These are phyloP conservation scores for Drosophila rellima DNA, from an alignment of 2,888 invertebrate species.

Conservation along the genomic window DNA sequence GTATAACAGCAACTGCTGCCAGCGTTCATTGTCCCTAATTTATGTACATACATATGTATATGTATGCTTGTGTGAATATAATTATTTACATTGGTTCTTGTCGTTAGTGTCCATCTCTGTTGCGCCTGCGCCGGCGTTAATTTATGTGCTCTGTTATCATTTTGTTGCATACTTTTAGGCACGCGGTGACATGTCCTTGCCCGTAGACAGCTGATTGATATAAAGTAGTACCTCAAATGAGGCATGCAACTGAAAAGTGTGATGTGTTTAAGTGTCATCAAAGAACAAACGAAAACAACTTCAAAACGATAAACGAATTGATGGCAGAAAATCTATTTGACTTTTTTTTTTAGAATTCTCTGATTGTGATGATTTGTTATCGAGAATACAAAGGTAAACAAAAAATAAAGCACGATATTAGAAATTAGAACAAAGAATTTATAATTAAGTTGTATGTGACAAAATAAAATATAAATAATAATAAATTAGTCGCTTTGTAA, in stretches of 20 bases:
- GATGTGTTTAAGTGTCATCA: background rate
- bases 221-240: background rate
- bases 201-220: background rate
- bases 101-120: slow-evolving; percentile 2
- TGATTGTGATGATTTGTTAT: no score
- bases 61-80: background rate
- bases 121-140: slow-evolving; percentile 23
- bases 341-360: no score
- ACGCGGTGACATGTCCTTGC: slow-evolving; percentile 1
- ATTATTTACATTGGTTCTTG: background rate
- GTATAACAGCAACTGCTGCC: slow-evolving; percentile 5
- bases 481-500: no score
- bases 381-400: no score
- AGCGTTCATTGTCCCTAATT: slow-evolving; percentile 1
- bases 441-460: no score
- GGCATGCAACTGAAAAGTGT: background rate
- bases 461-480: no score
- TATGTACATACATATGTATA: slow-evolving; percentile 1
- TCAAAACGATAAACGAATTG: no score
- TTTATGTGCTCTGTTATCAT: background rate
- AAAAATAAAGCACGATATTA: no score
- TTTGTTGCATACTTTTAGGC: slow-evolving; percentile 37
- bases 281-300: background rate
- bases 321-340: no score
- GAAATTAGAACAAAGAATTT: background rate